These are phyloP conservation scores for Lonchura striata DNA, from an alignment of 2,113 vertebrate species.

Conservation along the genomic window DNA sequence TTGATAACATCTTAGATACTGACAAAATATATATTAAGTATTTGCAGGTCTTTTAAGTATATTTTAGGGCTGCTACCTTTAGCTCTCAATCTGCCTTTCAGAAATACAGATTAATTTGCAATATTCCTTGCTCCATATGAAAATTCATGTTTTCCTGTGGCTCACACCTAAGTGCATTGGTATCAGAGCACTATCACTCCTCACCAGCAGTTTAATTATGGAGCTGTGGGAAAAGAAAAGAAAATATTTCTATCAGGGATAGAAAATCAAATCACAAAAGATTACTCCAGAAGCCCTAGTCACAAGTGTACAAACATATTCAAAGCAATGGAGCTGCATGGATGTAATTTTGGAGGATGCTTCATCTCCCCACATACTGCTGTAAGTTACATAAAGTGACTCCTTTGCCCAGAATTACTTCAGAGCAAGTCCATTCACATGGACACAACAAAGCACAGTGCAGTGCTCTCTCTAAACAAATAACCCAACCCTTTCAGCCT, in stretches of 20 bases:
- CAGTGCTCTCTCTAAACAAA: background rate
- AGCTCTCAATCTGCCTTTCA: background rate
- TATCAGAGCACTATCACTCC: background rate
- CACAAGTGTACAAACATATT: background rate
- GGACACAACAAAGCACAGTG: background rate
- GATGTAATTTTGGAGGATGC: background rate
- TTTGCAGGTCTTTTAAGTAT: background rate
- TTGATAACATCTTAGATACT: background rate
- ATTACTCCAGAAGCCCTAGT: background rate
- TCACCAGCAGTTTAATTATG: background rate
- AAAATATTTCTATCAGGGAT: background rate
- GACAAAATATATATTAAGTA: background rate
- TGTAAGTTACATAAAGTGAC: background rate
- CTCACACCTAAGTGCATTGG: background rate
- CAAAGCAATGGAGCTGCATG: background rate
- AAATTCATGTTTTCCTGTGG: background rate
- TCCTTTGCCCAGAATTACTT: background rate
- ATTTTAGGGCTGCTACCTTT: background rate
- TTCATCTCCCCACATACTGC: background rate
- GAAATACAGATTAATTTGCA: background rate
- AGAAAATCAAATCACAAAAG: background rate
- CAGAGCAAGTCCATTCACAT: background rate
- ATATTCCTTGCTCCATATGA: background rate
- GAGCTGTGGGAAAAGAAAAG: background rate
- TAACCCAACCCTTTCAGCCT: background rate